Conservation (phyloP, 1,140 invertebrate species). For the Aphis craccivora region DNA sequence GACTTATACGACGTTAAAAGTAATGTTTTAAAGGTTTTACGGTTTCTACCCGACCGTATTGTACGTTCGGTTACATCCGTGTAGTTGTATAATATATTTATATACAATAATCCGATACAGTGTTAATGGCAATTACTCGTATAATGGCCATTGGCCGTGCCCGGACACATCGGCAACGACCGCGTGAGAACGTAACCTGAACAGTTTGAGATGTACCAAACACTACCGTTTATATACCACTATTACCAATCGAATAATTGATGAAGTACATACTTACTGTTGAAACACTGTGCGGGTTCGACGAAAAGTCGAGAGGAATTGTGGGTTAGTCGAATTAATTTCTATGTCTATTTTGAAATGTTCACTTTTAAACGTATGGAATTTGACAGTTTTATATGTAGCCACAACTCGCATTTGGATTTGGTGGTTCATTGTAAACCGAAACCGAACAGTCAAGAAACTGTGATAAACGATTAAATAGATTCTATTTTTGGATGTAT, state of each 20-base stretch:
- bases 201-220: not conserved
- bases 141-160: not conserved
- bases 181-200: not conserved
- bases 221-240: not conserved
- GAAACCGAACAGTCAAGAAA: not conserved
- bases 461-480: not conserved
- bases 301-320: not conserved
- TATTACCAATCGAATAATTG: not conserved
- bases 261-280: not conserved
- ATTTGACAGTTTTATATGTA: not conserved
- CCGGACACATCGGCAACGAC: not conserved
- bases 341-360: not conserved
- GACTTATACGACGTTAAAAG: not conserved
- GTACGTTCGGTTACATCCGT: not conserved
- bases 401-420: not conserved
- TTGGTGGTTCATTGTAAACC: not conserved
- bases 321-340: not conserved
- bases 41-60: not conserved
- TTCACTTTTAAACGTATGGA: not conserved
- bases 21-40: conserved; percentile 11
- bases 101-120: not conserved
- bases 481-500: not conserved
- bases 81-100: not conserved
- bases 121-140: not conserved
- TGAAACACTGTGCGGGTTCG: not conserved